Percentiles rank a stretch among this genome's conserved stretches.
Conservation (phyloP, 2,113 vertebrate genomes). For the Phyllostomus hastatus region DNA sequence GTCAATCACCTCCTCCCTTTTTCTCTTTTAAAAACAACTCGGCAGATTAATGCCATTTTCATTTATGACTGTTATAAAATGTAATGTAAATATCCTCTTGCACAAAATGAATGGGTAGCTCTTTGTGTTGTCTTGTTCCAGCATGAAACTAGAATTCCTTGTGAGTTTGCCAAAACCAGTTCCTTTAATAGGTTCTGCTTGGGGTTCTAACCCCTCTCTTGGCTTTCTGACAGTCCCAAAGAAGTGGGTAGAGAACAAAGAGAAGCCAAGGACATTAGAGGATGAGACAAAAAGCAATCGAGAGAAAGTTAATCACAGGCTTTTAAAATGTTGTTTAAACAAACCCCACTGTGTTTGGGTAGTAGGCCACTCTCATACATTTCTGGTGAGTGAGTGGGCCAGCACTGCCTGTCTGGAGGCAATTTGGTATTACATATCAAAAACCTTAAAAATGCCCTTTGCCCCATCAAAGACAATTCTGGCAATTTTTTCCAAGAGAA, state of each 20-base stretch:
- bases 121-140: slow-evolving; percentile 61
- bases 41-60: slow-evolving; percentile 71
- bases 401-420: not conserved
- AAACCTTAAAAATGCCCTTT: slow-evolving; percentile 35
- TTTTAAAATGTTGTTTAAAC: slow-evolving; percentile 58
- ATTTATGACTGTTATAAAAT: slow-evolving; percentile 64
- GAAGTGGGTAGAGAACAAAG: slow-evolving; percentile 32
- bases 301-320: slow-evolving; percentile 45
- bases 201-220: not conserved
- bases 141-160: slow-evolving; percentile 60
- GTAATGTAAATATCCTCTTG: slow-evolving; percentile 71
- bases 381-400: not conserved
- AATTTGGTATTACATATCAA: not conserved
- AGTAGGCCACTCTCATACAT: not conserved
- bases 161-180: slow-evolving; percentile 36
- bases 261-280: not conserved
- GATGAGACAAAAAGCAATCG: slow-evolving; percentile 13
- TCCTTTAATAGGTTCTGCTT: not conserved
- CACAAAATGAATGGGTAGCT: slow-evolving; percentile 58
- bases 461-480: not conserved
- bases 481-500: slow-evolving; percentile 10
- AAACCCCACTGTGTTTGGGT: not conserved
- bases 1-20: slow-evolving; percentile 57
- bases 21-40: slow-evolving; percentile 75
- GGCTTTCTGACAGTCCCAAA: slow-evolving; percentile 31